Conservation (phyloP, 2,888 invertebrate genomes). For the Therioaphis trifolii region DNA sequence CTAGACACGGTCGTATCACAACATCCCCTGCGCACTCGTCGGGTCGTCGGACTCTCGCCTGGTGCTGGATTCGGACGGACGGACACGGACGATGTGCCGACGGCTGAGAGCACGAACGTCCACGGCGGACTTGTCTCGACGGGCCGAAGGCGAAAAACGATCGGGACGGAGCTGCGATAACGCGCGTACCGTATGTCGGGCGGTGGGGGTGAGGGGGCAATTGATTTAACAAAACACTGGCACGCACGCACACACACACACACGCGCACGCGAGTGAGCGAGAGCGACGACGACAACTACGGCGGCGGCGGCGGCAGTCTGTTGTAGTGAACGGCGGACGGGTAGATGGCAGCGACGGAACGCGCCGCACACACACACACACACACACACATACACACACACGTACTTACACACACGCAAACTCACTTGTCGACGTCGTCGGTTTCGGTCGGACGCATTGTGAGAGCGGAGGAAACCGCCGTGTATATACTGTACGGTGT, state of each 20-base stretch:
- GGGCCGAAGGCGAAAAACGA: no score
- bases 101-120: no score
- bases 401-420: slow-evolving; percentile 37
- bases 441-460: slow-evolving; percentile 46
- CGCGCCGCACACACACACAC: slow-evolving; percentile 39
- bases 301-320: slow-evolving; percentile 1
- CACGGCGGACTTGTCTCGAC: no score
- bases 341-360: slow-evolving; percentile 34
- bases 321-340: slow-evolving; percentile 15
- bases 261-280: not conserved
- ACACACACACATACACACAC: slow-evolving; percentile 52
- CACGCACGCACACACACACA: slow-evolving; percentile 8
- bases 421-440: slow-evolving; percentile 57
- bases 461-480: not conserved
- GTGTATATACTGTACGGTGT: no score
- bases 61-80: not conserved
- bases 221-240: slow-evolving; percentile 55
- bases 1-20: no score
- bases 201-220: not conserved
- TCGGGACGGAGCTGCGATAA: no score
- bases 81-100: not conserved
- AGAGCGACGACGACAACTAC: not conserved
- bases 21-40: no score
- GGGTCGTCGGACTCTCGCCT: no score
- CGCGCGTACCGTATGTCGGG: no score